Conservation (phyloP, 2,888 invertebrate genomes). For the Cyclophora punctaria region DNA sequence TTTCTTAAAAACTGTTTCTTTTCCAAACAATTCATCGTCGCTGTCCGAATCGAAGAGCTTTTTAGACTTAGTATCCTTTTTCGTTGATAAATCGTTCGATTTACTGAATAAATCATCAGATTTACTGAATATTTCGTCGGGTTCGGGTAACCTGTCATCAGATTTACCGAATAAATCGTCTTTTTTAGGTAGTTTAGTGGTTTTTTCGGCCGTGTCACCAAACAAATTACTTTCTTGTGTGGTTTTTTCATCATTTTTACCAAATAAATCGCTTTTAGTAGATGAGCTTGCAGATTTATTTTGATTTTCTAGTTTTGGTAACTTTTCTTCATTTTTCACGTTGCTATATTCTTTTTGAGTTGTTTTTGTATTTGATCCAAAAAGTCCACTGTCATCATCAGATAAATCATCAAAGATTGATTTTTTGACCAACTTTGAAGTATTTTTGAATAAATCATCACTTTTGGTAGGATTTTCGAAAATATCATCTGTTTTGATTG, state of each 20-base stretch:
- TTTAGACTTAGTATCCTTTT: conserved; percentile 13
- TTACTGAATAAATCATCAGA: too few relatives aligned
- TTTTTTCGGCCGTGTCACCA: neutral
- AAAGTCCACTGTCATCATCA: neutral
- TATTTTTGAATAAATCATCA: conserved; percentile 18
- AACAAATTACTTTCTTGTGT: conserved; percentile 5
- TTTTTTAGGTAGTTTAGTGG: too few relatives aligned
- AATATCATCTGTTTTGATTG: too few relatives aligned
- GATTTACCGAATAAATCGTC: conserved; percentile 7
- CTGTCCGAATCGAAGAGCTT: conserved; percentile 52
- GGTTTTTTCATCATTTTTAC: conserved; percentile 16
- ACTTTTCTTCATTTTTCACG: neutral
- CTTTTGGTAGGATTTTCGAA: conserved; percentile 7
- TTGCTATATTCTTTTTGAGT: conserved; percentile 16
- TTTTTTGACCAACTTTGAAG: too few relatives aligned
- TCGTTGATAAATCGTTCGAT: too few relatives aligned
- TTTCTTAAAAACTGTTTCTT: conserved; percentile 19
- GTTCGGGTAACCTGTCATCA: too few relatives aligned
- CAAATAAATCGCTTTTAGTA: conserved; percentile 1
- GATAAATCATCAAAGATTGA: too few relatives aligned
- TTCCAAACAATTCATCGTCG: conserved; percentile 49
- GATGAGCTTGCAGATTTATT: conserved; percentile 1
- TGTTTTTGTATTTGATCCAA: conserved; percentile 12
- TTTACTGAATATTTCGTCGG: conserved; percentile 7
- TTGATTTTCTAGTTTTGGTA: neutral